Evolutionary conservation across 1,140 invertebrate species (phyloP).

Genomic region (Kradibia gibbosae): DNA sequence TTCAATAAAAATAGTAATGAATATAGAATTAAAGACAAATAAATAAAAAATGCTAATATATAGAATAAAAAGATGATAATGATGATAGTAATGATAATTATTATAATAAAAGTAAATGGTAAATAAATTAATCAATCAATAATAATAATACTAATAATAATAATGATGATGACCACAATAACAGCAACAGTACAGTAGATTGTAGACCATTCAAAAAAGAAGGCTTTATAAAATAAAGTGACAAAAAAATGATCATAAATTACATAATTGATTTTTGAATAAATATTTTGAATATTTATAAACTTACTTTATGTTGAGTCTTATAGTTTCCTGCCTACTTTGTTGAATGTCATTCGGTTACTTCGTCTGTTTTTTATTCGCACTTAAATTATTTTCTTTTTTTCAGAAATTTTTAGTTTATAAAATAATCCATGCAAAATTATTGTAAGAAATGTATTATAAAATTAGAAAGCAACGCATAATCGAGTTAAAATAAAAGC

Average conservation of each 20-base stretch:
- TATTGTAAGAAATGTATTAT: too few species aligned
- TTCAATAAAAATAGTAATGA: conserved; percentile 11
- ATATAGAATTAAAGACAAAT: neutral
- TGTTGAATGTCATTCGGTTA: neutral
- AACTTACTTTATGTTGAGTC: neutral
- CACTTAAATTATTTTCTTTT: neutral
- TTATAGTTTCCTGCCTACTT: conserved; percentile 16
- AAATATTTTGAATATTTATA: conserved; percentile 12
- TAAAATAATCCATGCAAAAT: too few species aligned
- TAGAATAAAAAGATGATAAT: neutral
- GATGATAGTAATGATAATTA: neutral
- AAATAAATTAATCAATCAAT: neutral
- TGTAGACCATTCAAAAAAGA: neutral
- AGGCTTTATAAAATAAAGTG: neutral
- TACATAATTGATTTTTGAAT: neutral
- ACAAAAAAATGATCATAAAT: neutral
- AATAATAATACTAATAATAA: neutral
- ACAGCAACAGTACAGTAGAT: neutral
- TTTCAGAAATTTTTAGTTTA: neutral
- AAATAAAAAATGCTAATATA: neutral
- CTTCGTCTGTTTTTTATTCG: neutral
- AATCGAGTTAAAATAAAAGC: too few species aligned
- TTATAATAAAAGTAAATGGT: neutral
- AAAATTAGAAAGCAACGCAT: too few species aligned
- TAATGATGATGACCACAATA: neutral